Evolutionary conservation across 2,113 vertebrate genomes (phyloP).

Genomic region (Catharus fuscescens): DNA sequence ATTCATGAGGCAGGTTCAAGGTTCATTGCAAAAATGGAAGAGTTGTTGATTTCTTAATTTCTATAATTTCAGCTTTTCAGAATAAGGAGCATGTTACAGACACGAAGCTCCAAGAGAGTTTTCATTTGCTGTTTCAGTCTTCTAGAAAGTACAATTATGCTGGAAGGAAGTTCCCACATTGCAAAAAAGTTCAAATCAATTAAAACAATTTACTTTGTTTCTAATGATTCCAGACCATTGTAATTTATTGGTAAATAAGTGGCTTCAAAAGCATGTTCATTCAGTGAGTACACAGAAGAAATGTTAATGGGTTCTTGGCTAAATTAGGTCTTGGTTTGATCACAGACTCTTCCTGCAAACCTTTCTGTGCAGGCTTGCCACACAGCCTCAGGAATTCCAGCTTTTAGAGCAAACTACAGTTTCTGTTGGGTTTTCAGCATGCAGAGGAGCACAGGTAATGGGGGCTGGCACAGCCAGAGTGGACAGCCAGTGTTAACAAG

Average conservation of each 20-base stretch:
- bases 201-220: constrained; percentile 79
- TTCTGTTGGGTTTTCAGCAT: constrained; percentile 17
- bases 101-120: constrained; percentile 13
- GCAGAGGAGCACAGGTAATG: not conserved
- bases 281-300: constrained; percentile 50
- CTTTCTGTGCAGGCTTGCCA: not conserved
- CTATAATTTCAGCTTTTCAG: not conserved
- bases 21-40: not conserved
- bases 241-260: constrained; percentile 74
- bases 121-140: constrained; percentile 56
- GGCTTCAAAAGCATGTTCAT: constrained; percentile 55
- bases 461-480: not conserved
- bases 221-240: constrained; percentile 75
- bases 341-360: not conserved
- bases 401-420: constrained; percentile 40
- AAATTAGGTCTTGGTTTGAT: constrained; percentile 57
- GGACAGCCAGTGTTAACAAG: not conserved
- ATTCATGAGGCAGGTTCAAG: not conserved
- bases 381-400: not conserved
- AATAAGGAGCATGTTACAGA: not conserved
- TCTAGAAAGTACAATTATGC: constrained; percentile 22
- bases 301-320: constrained; percentile 65
- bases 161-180: constrained; percentile 5
- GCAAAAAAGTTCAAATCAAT: constrained; percentile 75
- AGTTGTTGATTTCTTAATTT: not conserved